A percentile compares a stretch with the other conserved stretches of the same genome.
Conservation (phyloP, 1,140 invertebrate genomes). For the Ladona fulva region DNA sequence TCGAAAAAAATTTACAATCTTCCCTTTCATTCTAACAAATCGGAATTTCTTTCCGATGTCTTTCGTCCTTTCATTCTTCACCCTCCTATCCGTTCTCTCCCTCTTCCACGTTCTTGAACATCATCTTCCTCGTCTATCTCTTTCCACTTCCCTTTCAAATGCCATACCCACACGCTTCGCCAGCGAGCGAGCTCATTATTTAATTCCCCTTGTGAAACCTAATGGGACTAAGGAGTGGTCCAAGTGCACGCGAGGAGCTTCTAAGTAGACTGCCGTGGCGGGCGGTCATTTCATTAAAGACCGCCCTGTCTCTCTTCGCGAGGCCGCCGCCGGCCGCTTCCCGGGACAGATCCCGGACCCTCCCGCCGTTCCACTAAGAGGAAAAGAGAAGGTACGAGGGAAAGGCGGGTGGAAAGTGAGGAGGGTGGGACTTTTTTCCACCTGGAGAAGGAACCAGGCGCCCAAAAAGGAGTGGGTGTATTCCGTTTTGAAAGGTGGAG, state of each 20-base stretch:
- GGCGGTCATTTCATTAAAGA: constrained; percentile 9
- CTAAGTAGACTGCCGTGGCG: neutral
- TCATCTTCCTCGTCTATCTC: no score
- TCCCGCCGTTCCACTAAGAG: neutral
- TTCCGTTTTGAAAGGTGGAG: neutral
- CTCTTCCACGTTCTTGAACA: no score
- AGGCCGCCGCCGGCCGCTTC: neutral
- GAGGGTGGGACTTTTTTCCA: neutral
- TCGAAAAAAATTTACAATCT: no score
- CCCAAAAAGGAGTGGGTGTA: neutral
- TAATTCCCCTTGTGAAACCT: neutral
- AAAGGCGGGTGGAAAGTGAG: neutral
- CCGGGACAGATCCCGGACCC: neutral
- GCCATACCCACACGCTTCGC: neutral
- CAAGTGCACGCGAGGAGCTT: neutral
- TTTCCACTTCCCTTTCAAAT: no score
- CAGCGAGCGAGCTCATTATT: neutral
- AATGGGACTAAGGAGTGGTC: neutral
- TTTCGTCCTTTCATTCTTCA: no score
- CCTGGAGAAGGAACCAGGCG: neutral
- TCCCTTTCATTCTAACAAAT: no score
- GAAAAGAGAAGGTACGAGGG: neutral
- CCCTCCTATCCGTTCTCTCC: no score
- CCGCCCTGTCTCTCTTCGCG: neutral
- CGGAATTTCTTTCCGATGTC: no score